These are phyloP conservation scores for Pachycephala philippinensis DNA, from an alignment of 2,113 vertebrate species.

Conservation along the genomic window DNA sequence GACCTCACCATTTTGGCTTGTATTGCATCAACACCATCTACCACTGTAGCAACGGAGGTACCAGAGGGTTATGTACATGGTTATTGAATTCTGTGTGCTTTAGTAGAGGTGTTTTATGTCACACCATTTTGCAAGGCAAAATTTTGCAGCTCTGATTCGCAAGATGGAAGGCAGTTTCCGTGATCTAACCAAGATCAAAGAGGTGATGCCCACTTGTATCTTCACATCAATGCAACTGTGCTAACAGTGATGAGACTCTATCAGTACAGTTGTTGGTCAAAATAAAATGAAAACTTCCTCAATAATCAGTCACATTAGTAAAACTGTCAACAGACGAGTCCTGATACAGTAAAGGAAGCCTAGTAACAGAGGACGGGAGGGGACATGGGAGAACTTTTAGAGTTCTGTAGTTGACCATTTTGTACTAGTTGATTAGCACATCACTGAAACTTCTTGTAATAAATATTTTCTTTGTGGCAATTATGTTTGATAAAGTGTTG, in stretches of 20 bases:
- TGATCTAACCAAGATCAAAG: not conserved
- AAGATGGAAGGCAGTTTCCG: not conserved
- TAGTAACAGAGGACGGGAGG: not conserved
- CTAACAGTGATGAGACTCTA: not conserved
- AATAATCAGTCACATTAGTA: not conserved
- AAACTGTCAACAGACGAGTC: not conserved
- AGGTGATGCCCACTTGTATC: not conserved
- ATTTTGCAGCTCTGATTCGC: not conserved
- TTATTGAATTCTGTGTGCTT: not conserved
- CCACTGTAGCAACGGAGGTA: not conserved
- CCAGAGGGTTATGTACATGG: not conserved
- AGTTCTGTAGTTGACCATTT: not conserved
- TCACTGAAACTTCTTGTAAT: not conserved
- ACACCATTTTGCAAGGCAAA: not conserved
- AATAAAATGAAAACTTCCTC: not conserved
- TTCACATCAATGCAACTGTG: not conserved
- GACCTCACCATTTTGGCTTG: not conserved
- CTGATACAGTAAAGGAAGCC: not conserved
- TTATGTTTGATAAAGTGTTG: not conserved
- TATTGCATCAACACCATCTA: not conserved
- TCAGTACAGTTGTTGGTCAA: not conserved
- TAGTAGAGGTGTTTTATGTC: not conserved
- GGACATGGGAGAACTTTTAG: not conserved
- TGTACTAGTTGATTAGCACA: not conserved
- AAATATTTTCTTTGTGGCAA: not conserved